A percentile compares a stretch with the other conserved stretches of the same genome.
phyloP scores from a whole-genome alignment of 1,140 invertebrate species.

The Copidosoma floridanum region DNA sequence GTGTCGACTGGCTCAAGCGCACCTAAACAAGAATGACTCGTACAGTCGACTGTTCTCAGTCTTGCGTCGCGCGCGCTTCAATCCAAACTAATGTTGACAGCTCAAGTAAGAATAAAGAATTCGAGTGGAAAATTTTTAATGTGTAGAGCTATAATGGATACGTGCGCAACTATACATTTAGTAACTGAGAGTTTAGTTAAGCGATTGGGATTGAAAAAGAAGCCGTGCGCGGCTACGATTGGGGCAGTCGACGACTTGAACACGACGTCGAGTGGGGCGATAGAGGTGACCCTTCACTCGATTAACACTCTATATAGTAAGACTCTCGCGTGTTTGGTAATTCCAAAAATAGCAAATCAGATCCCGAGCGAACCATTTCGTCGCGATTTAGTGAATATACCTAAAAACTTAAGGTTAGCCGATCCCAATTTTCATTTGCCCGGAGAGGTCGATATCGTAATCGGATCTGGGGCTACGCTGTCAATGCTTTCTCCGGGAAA shows the following conservation, averaged over 20 bases:
- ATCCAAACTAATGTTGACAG: background rate
- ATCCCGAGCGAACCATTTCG: too few relatives aligned
- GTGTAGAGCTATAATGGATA: conserved; percentile 3
- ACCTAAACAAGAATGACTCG: too few relatives aligned
- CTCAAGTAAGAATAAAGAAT: background rate
- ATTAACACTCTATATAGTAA: background rate
- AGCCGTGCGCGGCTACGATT: background rate
- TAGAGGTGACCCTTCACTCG: too few relatives aligned
- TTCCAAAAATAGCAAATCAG: background rate
- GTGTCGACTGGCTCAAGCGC: background rate
- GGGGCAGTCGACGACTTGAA: background rate
- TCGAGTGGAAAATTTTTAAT: background rate
- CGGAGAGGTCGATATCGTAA: conserved; percentile 3
- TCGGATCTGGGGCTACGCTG: conserved; percentile 19
- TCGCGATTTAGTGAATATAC: too few relatives aligned
- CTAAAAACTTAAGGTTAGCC: conserved; percentile 14
- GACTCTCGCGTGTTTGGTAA: background rate
- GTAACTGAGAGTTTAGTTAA: background rate
- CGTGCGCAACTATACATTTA: conserved; percentile 1
- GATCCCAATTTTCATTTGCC: conserved; percentile 22
- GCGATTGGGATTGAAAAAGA: background rate
- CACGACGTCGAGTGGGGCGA: too few relatives aligned
- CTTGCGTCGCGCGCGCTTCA: background rate
- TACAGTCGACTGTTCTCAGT: too few relatives aligned
- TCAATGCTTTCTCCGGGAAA: conserved; percentile 14